A percentile compares a stretch with the other conserved stretches of the same genome.
Evolutionary conservation across 2,797 vertebrate species (phyloP).

Genomic region (Eidolon dupreanum): DNA sequence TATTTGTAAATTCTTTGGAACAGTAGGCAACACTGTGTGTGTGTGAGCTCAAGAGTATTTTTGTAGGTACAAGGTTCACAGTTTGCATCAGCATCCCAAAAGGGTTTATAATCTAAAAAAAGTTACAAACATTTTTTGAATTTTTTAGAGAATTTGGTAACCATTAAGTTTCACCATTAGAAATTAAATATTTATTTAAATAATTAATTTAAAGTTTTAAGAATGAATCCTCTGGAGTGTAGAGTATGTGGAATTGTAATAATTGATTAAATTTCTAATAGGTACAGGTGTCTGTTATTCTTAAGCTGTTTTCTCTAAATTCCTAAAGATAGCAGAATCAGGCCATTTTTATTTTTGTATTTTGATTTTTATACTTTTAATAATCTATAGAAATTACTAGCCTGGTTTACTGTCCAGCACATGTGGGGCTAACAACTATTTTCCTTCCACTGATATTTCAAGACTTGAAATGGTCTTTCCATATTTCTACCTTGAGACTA

Average conservation of each 20-base stretch:
- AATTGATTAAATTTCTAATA: background rate
- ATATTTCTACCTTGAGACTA: background rate
- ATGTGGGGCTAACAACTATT: background rate
- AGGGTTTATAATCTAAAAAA: background rate
- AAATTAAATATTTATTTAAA: background rate
- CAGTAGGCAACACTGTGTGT: background rate
- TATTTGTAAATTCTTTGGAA: background rate
- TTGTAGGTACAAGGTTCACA: background rate
- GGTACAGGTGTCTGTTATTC: background rate
- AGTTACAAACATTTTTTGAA: background rate
- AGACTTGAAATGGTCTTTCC: background rate
- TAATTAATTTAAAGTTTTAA: background rate
- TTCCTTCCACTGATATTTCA: background rate
- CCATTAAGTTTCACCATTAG: background rate
- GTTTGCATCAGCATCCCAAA: background rate
- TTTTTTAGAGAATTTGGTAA: background rate
- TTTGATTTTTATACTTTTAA: background rate
- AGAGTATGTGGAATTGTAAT: background rate
- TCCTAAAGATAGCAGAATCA: background rate
- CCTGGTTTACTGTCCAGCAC: background rate
- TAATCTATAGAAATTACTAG: background rate
- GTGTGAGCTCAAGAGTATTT: background rate
- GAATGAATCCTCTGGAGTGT: background rate
- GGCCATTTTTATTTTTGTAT: background rate
- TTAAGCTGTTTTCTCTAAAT: background rate